Percentiles rank a stretch among this genome's conserved stretches.
These are phyloP conservation scores for Conistra vaccinii DNA, from an alignment of 2,888 invertebrate species.

Conservation along the genomic window DNA sequence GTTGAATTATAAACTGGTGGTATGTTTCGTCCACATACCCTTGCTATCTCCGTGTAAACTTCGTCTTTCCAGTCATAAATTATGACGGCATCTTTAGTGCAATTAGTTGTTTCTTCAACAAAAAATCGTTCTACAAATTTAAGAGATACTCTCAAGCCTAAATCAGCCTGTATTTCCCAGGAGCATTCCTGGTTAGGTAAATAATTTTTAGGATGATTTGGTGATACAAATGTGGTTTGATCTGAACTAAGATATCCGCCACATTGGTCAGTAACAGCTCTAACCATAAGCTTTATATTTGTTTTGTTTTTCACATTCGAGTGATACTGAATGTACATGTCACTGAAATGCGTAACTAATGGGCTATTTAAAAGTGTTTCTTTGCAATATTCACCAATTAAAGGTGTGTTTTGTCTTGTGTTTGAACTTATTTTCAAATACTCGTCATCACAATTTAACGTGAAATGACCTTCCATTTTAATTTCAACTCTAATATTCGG, in stretches of 20 bases:
- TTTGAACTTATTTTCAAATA: slow-evolving; percentile 88
- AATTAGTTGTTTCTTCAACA: slow-evolving; percentile 93
- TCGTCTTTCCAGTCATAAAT: slow-evolving; percentile 91
- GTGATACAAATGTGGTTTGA: slow-evolving; percentile 87
- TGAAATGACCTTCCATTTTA: slow-evolving; percentile 77
- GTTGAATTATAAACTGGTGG: slow-evolving; percentile 91
- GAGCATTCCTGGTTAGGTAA: slow-evolving; percentile 94
- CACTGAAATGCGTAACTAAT: slow-evolving; percentile 86
- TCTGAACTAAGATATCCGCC: slow-evolving; percentile 91
- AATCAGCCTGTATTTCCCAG: slow-evolving; percentile 93
- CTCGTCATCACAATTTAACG: slow-evolving; percentile 77
- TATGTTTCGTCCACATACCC: slow-evolving; percentile 93
- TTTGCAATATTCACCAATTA: slow-evolving; percentile 92
- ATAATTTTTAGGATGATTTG: slow-evolving; percentile 92
- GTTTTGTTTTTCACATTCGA: slow-evolving; percentile 81
- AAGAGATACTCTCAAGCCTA: slow-evolving; percentile 93
- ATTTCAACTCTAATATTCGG: slow-evolving; percentile 82
- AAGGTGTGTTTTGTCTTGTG: slow-evolving; percentile 83
- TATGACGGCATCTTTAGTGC: slow-evolving; percentile 94
- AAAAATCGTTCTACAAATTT: slow-evolving; percentile 93
- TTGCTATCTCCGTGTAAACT: slow-evolving; percentile 89
- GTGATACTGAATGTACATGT: slow-evolving; percentile 93
- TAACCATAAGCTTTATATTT: slow-evolving; percentile 75
- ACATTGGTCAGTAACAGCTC: slow-evolving; percentile 90
- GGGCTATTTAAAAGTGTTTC: slow-evolving; percentile 84